A percentile compares a stretch with the other conserved stretches of the same genome.
Evolutionary conservation across 2,113 vertebrate genomes (phyloP).

Genomic region (Grantiella picta): DNA sequence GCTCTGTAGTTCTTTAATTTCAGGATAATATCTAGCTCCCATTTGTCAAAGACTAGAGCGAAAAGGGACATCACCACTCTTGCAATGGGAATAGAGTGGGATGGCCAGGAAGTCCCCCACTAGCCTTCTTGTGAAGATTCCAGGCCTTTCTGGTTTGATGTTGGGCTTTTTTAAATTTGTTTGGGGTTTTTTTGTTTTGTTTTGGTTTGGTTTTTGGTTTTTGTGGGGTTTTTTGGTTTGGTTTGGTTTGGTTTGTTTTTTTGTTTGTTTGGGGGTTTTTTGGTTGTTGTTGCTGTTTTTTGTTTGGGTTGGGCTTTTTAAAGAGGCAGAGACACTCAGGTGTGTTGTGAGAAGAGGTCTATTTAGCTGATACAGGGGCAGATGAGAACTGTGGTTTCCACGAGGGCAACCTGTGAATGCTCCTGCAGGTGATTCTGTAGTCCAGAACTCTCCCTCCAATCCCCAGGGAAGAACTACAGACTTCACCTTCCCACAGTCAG

Average conservation of each 20-base stretch:
- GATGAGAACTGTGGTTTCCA: background rate
- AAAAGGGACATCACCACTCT: background rate
- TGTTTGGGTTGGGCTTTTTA: background rate
- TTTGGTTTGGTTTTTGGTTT: no score
- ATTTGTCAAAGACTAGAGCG: background rate
- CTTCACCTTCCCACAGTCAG: background rate
- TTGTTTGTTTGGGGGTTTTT: no score
- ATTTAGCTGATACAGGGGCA: background rate
- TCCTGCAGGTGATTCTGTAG: background rate
- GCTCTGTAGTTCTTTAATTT: background rate
- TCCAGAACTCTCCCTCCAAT: background rate
- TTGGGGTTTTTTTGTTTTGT: no score
- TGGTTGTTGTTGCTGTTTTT: background rate
- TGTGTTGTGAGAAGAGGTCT: rapidly evolving
- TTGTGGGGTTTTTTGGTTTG: no score
- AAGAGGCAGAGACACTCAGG: background rate
- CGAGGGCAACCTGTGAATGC: background rate
- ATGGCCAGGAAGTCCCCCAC: background rate
- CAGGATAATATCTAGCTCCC: background rate
- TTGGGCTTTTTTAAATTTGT: no score
- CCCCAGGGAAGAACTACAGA: background rate
- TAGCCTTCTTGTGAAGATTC: background rate
- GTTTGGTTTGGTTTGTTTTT: no score
- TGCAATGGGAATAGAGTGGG: background rate
- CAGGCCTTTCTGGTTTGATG: background rate